Base-by-base conservation (phyloP, 2,888 invertebrate genomes). In the Melanargia galathea region DNA sequence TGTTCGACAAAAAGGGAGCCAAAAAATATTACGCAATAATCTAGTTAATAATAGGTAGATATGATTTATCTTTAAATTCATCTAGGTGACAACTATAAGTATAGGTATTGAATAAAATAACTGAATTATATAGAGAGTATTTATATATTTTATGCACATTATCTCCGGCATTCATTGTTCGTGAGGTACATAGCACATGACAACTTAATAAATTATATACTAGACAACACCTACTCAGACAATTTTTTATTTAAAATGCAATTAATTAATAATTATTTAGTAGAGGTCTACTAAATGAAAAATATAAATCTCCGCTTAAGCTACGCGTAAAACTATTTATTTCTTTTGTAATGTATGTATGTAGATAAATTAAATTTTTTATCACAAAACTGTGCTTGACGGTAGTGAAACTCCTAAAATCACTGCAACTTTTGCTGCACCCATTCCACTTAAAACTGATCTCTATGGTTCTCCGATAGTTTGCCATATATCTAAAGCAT, bases 81-180 rank as follows among this genome's bases (percentile, higher is more conserved):
- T 30, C 7, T 30, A 6, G 3, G 8, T 30, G 30, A 30, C 24
- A 26, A 26, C 3, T 26, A 5, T 8, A 6, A 8, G 6, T 30
- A 30, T 0, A 30, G 16, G 2, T 40, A 10, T 45, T 45, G 7
- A 48, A 61, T 54, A 40, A 55, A 55, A 61, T 24, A 56, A 55
- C 45, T 63, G 61, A 38, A 57, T 62, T 55, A 52, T 40, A 63
- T 43, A 58, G 49, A 63, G 48, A 58, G 49, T 58, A 63, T 59
- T 58, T 13, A 52, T 52, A 63, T 54, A 61, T 63, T 66, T 63
- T 58, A 63, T 61, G 48, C 63, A 63, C 22, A 57, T 57, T 40
- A 58, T 51, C 51, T 59, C 55, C 58, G 98, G 99, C 63, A 45
- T 38, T 60, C 57, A 60, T 65, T 57, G 57, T 67, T 65, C 54